Conservation (phyloP, 92 coral and sea anemone genomes). For the Porites lobata region DNA sequence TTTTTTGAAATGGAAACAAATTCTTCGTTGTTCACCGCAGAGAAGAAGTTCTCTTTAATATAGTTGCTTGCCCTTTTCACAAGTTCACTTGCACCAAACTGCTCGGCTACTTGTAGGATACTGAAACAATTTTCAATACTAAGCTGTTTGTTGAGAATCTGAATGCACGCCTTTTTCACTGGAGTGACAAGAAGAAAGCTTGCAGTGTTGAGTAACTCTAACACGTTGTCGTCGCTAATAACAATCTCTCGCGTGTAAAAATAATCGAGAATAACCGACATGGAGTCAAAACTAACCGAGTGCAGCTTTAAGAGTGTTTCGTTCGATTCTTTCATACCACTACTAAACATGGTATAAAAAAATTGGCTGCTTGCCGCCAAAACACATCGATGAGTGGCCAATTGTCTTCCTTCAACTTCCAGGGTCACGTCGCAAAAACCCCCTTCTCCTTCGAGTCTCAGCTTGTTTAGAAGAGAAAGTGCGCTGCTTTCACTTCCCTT, state of each 20-base stretch:
- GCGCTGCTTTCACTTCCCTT: conserved; percentile 59
- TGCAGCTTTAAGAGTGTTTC: conserved; percentile 60
- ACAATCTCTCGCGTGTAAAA: conserved; percentile 82
- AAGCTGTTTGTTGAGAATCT: conserved; percentile 62
- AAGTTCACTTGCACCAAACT: conserved; percentile 69
- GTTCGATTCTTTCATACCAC: conserved; percentile 88
- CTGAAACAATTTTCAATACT: conserved; percentile 76
- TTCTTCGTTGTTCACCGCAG: conserved; percentile 64
- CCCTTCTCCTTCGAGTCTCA: conserved; percentile 80
- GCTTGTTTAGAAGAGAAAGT: conserved; percentile 65
- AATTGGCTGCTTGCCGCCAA: conserved; percentile 91
- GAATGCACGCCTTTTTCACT: conserved; percentile 76
- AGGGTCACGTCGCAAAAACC: conserved; percentile 90
- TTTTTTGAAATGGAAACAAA: conserved; percentile 66
- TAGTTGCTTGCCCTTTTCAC: conserved; percentile 58
- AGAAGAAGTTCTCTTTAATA: conserved; percentile 67
- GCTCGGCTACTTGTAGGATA: conserved; percentile 66
- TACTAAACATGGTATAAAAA: conserved; percentile 83
- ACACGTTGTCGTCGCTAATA: conserved; percentile 62
- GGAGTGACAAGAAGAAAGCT: conserved; percentile 77
- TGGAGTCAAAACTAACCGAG: conserved; percentile 58
- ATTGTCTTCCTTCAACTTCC: conserved; percentile 74
- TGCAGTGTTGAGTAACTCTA: conserved; percentile 79
- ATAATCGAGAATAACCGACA: conserved; percentile 80
- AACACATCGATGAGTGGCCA: conserved; percentile 81